These are phyloP conservation scores for Drosophila paucipuncta DNA, from an alignment of 2,888 invertebrate genomes.

Conservation along the genomic window DNA sequence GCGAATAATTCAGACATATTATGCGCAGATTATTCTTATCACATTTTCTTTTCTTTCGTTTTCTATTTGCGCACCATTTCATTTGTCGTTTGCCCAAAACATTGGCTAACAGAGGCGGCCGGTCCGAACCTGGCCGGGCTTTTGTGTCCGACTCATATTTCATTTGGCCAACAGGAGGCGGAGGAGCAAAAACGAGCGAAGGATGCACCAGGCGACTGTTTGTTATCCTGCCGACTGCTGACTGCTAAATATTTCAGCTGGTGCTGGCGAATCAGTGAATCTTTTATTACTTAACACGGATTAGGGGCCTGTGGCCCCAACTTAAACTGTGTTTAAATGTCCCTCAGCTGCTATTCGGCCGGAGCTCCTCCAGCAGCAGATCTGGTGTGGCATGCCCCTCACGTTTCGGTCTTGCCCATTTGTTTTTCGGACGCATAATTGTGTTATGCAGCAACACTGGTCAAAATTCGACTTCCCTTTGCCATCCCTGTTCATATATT, in stretches of 20 bases:
- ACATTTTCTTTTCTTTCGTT: constrained; percentile 10
- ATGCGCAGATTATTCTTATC: constrained; percentile 18
- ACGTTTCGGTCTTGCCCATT: constrained; percentile 49
- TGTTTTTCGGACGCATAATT: constrained; percentile 57
- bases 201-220: constrained; percentile 51
- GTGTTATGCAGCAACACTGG: constrained; percentile 57
- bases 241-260: constrained; percentile 74
- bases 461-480: not conserved
- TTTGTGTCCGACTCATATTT: constrained; percentile 67
- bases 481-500: constrained; percentile 26
- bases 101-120: constrained; percentile 33
- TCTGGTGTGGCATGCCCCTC: constrained; percentile 55
- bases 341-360: constrained; percentile 7
- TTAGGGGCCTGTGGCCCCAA: constrained; percentile 37
- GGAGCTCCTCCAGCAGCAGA: not conserved
- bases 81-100: constrained; percentile 39
- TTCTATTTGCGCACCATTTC: constrained; percentile 17
- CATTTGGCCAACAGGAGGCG: constrained; percentile 34
- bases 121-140: constrained; percentile 5
- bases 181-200: not conserved
- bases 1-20: constrained; percentile 10
- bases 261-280: constrained; percentile 46
- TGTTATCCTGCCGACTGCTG: constrained; percentile 43
- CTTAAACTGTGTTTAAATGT: constrained; percentile 27
- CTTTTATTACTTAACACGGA: constrained; percentile 72